Percentiles rank a stretch among this genome's conserved stretches.
Evolutionary conservation across 2,888 invertebrate genomes (phyloP).

Genomic region (Athalia cordata): DNA sequence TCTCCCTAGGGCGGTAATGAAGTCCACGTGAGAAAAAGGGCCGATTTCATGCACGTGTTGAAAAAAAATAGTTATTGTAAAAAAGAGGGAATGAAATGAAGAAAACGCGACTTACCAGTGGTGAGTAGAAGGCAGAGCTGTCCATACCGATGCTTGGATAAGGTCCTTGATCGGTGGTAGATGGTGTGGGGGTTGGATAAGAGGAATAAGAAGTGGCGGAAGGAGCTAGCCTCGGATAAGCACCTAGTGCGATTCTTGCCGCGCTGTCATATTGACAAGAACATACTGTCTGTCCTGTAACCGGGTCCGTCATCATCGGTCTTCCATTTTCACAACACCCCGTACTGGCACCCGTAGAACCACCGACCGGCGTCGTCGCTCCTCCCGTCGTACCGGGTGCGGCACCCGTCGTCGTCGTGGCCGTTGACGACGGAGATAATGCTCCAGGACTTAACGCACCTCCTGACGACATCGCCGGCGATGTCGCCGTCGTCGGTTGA

Average conservation of each 20-base stretch:
- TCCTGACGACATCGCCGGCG: conserved; percentile 85
- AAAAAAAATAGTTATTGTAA: no score
- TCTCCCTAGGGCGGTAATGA: no score
- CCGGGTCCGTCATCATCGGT: conserved; percentile 93
- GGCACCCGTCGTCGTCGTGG: conserved; percentile 71
- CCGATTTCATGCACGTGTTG: no score
- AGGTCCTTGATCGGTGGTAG: conserved; percentile 92
- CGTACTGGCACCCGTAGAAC: conserved; percentile 66
- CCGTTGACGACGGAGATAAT: conserved; percentile 76
- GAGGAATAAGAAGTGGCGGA: conserved; percentile 85
- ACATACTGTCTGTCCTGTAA: conserved; percentile 94
- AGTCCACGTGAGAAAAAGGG: no score
- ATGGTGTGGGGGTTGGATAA: conserved; percentile 91
- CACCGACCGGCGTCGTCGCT: conserved; percentile 78
- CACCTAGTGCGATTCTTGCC: conserved; percentile 87
- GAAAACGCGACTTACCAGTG: conserved; percentile 85
- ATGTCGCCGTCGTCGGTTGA: conserved; percentile 82
- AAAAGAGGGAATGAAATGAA: not conserved
- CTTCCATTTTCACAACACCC: conserved; percentile 93
- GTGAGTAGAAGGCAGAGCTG: conserved; percentile 96
- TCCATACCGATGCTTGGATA: conserved; percentile 95
- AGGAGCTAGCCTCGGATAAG: conserved; percentile 85
- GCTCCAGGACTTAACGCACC: conserved; percentile 85
- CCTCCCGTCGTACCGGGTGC: conserved; percentile 64
- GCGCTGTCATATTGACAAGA: conserved; percentile 94